Base-by-base conservation (phyloP, 1,140 invertebrate species). In the Acyrthosiphon pisum region DNA sequence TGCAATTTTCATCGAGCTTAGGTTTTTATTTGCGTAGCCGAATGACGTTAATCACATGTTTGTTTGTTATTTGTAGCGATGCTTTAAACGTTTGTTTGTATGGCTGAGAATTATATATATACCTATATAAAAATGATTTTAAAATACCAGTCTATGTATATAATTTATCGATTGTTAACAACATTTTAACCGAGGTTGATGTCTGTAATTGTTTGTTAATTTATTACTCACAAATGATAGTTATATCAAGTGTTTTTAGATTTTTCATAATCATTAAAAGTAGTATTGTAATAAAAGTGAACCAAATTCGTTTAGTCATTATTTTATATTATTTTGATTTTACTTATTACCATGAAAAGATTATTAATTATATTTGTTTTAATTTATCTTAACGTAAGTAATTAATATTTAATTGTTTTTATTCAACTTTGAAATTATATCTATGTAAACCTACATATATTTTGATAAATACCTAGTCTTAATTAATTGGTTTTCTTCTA, bases 321-420 rank as follows among this genome's bases (percentile, higher is more conserved):
- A 23, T 83, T 76, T 76, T n/a, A 0, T 83, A 41, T 86, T 46
- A n/a, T 86, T 30, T 46, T 86, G 48, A 30, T 9, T 41, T 41
- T 41, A 41, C 41, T 35, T 50, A 50, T 88, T 35, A 88, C 3
- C 30, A 88, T 88, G 86, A 50, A 50, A 88, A 8, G 46, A 88
- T 23, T 88, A n/a, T 48, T 50, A 22, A 88, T 88, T 35, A 53
- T 88, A 88, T 50, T 88, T 35, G 86, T 88, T 88, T 88, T 88
- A 35, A 88, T 88, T 35, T 88, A 88, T 23, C 11, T 88, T 50
- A 88, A 88, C 18, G 86, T 88, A 50, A 50, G 86, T 88, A 88
- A 9, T 60, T 60, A 53, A n/a, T 22, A 20, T 53, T n/a, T 48
- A 41, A 46, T 30, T 48, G 18, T 48, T 87, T 44, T 84, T 11